These are phyloP conservation scores for Eudyptes chrysolophus DNA, from an alignment of 2,113 vertebrate species.

Conservation along the genomic window DNA sequence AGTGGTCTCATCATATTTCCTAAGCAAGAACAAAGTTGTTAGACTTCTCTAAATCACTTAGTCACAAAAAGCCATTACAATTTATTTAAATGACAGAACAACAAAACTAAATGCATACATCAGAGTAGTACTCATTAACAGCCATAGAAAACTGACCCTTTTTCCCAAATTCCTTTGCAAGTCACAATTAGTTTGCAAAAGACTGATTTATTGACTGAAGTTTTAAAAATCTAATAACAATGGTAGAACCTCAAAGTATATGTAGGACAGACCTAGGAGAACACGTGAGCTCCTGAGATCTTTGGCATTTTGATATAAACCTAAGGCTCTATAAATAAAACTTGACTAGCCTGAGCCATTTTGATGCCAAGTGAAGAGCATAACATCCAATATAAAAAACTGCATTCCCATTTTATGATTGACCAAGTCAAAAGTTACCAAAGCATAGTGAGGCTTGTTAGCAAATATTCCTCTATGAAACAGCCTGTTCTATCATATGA, in stretches of 20 bases:
- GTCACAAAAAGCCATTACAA: not conserved
- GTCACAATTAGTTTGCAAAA: not conserved
- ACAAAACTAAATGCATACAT: not conserved
- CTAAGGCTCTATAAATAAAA: not conserved
- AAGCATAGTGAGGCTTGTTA: not conserved
- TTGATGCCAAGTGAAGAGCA: not conserved
- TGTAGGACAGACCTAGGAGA: not conserved
- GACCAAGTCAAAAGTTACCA: not conserved
- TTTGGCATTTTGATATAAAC: not conserved
- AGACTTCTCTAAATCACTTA: not conserved
- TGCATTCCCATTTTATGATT: not conserved
- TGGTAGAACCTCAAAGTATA: not conserved
- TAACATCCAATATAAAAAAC: not conserved
- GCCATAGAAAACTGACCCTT: not conserved
- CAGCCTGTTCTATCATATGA: not conserved
- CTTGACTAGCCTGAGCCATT: not conserved
- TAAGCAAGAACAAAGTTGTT: not conserved
- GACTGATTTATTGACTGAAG: not conserved
- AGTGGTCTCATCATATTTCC: not conserved
- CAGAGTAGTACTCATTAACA: not conserved
- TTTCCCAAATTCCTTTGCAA: not conserved
- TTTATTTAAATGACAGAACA: not conserved
- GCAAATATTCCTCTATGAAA: not conserved
- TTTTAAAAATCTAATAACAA: not conserved
- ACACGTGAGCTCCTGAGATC: not conserved